phyloP scores from a whole-genome alignment of 2,113 vertebrate genomes.

The Erpornis zantholeuca region DNA sequence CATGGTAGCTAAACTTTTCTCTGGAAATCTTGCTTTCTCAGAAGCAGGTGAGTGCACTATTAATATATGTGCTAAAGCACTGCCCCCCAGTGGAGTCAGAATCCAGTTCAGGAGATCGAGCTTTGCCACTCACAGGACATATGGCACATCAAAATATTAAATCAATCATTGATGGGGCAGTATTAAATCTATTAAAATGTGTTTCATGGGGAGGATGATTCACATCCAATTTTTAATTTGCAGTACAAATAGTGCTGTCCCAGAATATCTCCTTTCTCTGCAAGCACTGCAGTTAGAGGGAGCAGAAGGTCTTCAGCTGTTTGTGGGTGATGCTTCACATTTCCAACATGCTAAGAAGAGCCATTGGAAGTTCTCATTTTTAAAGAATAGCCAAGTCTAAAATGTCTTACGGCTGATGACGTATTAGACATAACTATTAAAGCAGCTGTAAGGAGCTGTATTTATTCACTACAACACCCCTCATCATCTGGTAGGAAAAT shows the following conservation, averaged over 20 bases:
- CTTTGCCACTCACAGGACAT: neutral
- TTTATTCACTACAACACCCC: neutral
- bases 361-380: neutral
- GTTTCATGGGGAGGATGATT: neutral
- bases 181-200: neutral
- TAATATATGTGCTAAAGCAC: constrained; percentile 4
- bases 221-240: fast-evolving
- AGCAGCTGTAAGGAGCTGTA: neutral
- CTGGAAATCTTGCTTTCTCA: neutral
- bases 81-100: constrained; percentile 4
- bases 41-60: neutral
- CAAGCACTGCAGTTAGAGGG: neutral
- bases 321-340: neutral
- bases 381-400: neutral
- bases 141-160: neutral
- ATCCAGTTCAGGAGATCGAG: neutral
- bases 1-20: neutral
- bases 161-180: neutral
- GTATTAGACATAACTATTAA: neutral
- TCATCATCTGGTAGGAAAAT: neutral
- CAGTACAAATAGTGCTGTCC: neutral
- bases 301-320: neutral
- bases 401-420: neutral
- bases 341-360: neutral
- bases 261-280: neutral